Evolutionary conservation across 2,113 vertebrate species (phyloP), one percentile per base, ranked within the genome.

Genomic region (Ctenomys sociabilis): DNA sequence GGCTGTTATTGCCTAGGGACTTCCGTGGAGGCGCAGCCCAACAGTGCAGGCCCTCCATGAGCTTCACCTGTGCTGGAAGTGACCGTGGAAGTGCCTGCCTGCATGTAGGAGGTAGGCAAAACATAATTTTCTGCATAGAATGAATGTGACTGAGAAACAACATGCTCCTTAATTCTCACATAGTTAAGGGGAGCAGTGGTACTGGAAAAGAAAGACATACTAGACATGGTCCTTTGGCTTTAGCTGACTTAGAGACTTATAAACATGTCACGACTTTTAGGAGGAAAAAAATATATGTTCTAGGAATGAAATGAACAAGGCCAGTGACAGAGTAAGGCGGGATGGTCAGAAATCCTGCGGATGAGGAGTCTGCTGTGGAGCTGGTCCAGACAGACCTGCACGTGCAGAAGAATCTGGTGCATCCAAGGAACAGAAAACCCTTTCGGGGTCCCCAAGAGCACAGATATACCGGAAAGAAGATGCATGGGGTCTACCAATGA

Each of bases 391-490:
- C 24, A 21, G 14, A 37, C 63, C 11, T 59, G 87, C 9, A 49
- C 0, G 12, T 28, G 17, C 54, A 4, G 26, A 81, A 21, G 26
- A 84, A 87, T 28, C 7, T 3, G 17, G 45, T 10, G 70, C 57
- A 14, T 40, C 2, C 64, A 37, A 83, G 40, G 72, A 61, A 45
- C 19, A 26, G 35, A 73, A 49, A 49, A 88, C 63, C 89, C 81
- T 95, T 68, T 70, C 24, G 82, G 75, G 75, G 30, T 85, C 35
- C 43, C 64, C 75, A n/a, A 88, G 57, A 73, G 90, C 49, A 85
- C 0, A 64, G 82, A 40, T 17, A 66, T 13, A 28, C 37, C 7
- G 7, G 43, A 72, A 78, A n/a, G 45, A 59, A 45, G 63, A 45
- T 43, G 28, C 68, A 37, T 10, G 72, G 49, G 8, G 22, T 49